A percentile compares a stretch with the other conserved stretches of the same genome.
Conservation (phyloP, 1,140 invertebrate species). For the Saccostrea glomerata region DNA sequence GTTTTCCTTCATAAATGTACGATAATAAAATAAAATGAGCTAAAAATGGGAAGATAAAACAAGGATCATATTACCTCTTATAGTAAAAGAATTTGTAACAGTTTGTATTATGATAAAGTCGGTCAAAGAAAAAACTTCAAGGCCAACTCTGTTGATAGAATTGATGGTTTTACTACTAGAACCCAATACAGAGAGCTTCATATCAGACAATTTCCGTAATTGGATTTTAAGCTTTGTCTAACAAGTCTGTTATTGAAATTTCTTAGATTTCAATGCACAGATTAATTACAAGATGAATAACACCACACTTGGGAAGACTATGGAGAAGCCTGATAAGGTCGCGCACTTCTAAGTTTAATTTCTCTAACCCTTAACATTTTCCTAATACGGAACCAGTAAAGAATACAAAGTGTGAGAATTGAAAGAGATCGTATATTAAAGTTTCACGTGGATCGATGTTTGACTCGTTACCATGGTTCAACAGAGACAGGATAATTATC, state of each 20-base stretch:
- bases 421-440: not conserved
- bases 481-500: not conserved
- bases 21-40: too few relatives aligned
- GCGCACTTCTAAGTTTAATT: not conserved
- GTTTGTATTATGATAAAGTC: too few relatives aligned
- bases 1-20: too few relatives aligned
- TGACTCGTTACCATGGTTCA: not conserved
- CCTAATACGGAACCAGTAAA: not conserved
- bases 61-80: too few relatives aligned
- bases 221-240: not conserved
- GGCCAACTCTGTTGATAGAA: too few relatives aligned
- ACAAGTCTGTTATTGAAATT: not conserved
- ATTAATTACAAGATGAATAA: slow-evolving; percentile 7
- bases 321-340: not conserved
- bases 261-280: not conserved
- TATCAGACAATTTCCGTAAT: not conserved
- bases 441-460: slow-evolving; percentile 6
- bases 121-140: too few relatives aligned
- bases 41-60: too few relatives aligned
- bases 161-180: not conserved
- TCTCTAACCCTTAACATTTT: not conserved
- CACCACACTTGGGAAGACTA: not conserved
- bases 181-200: not conserved
- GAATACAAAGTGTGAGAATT: not conserved
- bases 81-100: too few relatives aligned